Percentiles rank a stretch among this genome's conserved stretches.
These are phyloP conservation scores for Orientallactaga sibirica DNA, from an alignment of 2,797 vertebrate species.

Conservation along the genomic window DNA sequence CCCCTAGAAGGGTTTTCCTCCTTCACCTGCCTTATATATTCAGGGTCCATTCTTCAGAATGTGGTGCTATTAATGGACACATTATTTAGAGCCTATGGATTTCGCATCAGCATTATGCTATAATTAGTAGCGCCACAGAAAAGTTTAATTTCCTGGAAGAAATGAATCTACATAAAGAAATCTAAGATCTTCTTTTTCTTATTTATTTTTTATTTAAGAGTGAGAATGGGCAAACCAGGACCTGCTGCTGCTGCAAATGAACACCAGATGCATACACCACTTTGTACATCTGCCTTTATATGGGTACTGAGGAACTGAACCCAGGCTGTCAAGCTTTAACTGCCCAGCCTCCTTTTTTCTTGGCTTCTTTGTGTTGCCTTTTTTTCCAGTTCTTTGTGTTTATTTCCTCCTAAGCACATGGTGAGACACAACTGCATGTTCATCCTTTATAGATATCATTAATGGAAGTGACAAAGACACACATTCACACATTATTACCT, in stretches of 20 bases:
- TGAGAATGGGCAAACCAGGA: no score
- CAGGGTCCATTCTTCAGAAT: background rate
- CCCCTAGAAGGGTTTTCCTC: no score
- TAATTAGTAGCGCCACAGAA: background rate
- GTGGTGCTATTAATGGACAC: background rate
- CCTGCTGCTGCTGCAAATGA: no score
- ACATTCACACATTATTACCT: background rate
- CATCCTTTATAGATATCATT: background rate
- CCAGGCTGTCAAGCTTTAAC: no score
- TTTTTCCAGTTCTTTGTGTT: background rate
- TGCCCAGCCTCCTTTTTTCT: background rate
- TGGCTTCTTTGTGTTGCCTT: background rate
- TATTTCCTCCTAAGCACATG: background rate
- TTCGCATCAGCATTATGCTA: background rate
- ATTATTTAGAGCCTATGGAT: background rate
- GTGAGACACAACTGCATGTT: background rate
- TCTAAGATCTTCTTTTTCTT: background rate
- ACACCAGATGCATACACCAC: no score
- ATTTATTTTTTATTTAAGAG: no score
- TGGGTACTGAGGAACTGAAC: no score
- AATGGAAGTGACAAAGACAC: background rate
- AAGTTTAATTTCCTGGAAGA: background rate
- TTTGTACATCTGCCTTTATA: no score
- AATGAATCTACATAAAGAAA: background rate
- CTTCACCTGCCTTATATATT: rapidly evolving